Conservation (phyloP, 2,113 vertebrate species). For the Scartelaos histophorus region DNA sequence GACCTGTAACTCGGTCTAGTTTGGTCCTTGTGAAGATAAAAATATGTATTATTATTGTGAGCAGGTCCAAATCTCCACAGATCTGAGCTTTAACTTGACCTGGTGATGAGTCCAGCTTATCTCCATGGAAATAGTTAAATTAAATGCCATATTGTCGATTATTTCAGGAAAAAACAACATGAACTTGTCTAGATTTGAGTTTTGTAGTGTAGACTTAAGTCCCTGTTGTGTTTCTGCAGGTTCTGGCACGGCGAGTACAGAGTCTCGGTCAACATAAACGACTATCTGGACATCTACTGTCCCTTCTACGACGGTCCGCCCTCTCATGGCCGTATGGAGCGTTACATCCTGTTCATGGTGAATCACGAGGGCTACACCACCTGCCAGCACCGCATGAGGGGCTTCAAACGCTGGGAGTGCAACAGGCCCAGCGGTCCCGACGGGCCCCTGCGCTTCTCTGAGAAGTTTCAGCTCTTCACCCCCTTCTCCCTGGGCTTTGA, state of each 20-base stretch:
- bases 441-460: constrained; percentile 92
- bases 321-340: constrained; percentile 87
- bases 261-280: constrained; percentile 94
- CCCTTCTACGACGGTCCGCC: constrained; percentile 89
- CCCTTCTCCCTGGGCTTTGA: constrained; percentile 97
- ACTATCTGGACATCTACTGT: constrained; percentile 98
- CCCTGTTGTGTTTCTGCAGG: constrained; percentile 68
- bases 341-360: constrained; percentile 95
- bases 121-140: no score
- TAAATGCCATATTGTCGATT: no score
- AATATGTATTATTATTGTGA: no score
- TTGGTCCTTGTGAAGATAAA: no score
- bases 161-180: no score
- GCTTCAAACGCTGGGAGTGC: constrained; percentile 98
- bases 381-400: constrained; percentile 92
- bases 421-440: constrained; percentile 89
- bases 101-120: no score
- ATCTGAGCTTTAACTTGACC: no score
- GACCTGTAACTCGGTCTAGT: no score
- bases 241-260: constrained; percentile 91
- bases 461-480: constrained; percentile 99
- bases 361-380: constrained; percentile 89
- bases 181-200: no score
- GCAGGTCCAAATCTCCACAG: no score
- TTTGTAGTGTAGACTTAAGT: not conserved